Conservation (phyloP, 1,140 invertebrate species). For the Agrypnia vestita region DNA sequence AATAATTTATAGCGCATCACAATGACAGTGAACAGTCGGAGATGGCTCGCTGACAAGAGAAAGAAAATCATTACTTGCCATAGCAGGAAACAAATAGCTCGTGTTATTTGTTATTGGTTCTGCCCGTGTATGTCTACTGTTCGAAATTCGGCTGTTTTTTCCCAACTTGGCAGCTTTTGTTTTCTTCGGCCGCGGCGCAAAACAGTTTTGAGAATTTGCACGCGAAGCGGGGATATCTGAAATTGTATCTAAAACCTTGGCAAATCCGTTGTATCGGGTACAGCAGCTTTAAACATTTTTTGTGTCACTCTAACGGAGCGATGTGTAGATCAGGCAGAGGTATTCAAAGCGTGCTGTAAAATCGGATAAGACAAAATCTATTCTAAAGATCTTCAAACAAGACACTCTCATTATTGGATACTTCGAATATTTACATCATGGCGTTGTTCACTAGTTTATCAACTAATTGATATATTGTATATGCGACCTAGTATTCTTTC, state of each 20-base stretch:
- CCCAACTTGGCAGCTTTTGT: neutral
- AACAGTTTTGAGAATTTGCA: neutral
- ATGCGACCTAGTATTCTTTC: too few species aligned
- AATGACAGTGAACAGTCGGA: too few species aligned
- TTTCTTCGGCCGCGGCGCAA: neutral
- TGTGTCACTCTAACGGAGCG: slow-evolving; percentile 18
- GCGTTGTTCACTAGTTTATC: too few species aligned
- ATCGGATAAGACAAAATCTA: neutral
- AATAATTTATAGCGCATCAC: too few species aligned
- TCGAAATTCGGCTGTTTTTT: too few species aligned
- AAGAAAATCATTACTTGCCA: too few species aligned
- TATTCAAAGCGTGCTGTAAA: neutral
- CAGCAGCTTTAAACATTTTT: slow-evolving; percentile 9
- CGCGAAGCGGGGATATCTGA: slow-evolving; percentile 45
- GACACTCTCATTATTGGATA: neutral
- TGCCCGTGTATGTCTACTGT: too few species aligned
- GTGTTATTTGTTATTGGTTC: too few species aligned
- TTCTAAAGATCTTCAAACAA: slow-evolving; percentile 3
- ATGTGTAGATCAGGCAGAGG: slow-evolving; percentile 4
- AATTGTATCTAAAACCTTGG: slow-evolving; percentile 56
- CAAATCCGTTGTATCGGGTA: slow-evolving; percentile 8
- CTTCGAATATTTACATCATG: too few species aligned
- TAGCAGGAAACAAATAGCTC: too few species aligned
- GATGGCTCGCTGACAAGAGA: too few species aligned
- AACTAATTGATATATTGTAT: too few species aligned